Evolutionary conservation across 2,113 vertebrate genomes (phyloP).

Genomic region (Andinoacara biseriatus): DNA sequence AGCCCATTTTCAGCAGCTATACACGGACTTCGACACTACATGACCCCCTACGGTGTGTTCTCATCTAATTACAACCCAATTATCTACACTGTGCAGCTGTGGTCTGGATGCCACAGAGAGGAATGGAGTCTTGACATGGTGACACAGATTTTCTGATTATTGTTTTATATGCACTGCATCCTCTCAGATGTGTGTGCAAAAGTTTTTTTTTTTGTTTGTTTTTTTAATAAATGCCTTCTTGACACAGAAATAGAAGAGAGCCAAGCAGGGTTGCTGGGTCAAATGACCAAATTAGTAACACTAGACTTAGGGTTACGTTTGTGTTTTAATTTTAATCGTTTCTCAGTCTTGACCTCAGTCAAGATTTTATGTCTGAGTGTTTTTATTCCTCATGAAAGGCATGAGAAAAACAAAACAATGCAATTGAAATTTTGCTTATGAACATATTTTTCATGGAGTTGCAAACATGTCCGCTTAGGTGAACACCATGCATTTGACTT

Average conservation of each 20-base stretch:
- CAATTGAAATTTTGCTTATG: no score
- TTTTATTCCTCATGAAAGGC: no score
- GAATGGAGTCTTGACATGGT: slow-evolving; percentile 42
- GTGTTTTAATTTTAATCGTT: slow-evolving; percentile 30
- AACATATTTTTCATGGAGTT: no score
- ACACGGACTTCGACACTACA: slow-evolving; percentile 18
- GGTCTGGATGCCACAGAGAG: slow-evolving; percentile 33
- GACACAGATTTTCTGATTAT: slow-evolving; percentile 35
- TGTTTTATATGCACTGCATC: background rate
- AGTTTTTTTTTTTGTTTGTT: no score
- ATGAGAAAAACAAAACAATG: no score
- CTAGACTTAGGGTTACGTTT: slow-evolving; percentile 5
- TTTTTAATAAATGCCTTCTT: background rate
- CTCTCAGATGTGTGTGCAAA: background rate
- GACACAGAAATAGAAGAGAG: background rate
- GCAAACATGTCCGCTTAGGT: no score
- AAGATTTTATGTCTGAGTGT: no score
- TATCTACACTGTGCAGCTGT: slow-evolving; percentile 57
- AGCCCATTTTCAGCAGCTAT: slow-evolving; percentile 29
- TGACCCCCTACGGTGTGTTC: slow-evolving; percentile 43
- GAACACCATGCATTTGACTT: no score
- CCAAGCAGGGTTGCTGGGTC: slow-evolving; percentile 12
- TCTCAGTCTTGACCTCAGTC: no score
- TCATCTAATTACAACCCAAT: slow-evolving; percentile 66
- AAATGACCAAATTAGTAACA: slow-evolving; percentile 23